Base-by-base conservation (phyloP, 2,888 invertebrate genomes). In the Amblyteles armatorius region DNA sequence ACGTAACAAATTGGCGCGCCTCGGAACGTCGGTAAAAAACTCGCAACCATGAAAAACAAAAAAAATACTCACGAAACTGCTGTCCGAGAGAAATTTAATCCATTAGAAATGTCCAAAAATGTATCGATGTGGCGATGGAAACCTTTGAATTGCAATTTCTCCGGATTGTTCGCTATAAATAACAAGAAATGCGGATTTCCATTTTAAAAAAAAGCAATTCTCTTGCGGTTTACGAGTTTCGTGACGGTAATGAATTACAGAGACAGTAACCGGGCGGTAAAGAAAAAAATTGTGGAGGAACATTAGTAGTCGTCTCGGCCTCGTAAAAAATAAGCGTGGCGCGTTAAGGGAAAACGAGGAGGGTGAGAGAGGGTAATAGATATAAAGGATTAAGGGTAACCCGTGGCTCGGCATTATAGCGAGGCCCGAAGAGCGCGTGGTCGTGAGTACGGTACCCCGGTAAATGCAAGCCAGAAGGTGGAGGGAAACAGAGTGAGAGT, bases 361-460 rank as follows among this genome's bases (percentile, higher is more conserved):
- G 33, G 29, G 60, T 33, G 29, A 44, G n/a, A 48, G 5, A 36
- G 63, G 16, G 48, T 19, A 74, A 74, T 74, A 74, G 74, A 63
- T 74, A 63, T 74, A 63, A 63, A 44, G 74, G 55, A 74, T 74
- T 63, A 63, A 74, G 63, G 60, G 48, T 63, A 29, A 74, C 60
- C 60, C 74, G 74, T 22, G 74, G 74, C n/a, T 26, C 48, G 13
- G n/a, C 29, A 19, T 74, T 74, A 52, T 52, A 48, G 60, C 13
- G 48, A 74, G 48, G 22, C 74, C 44, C 19, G 29, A n/a, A 44
- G 48, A 44, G 29, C 40, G 22, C 57, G 63, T 29, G 44, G 44
- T 11, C 63, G 29, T n/a, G 63, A 29, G 29, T 7, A 63, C 44
- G 4, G 29, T 3, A 7, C 6, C 50, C n/a, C 55, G 71, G 9